These are phyloP conservation scores for Matsumurasca onukii DNA, from an alignment of 1,140 invertebrate species.

Conservation along the genomic window DNA sequence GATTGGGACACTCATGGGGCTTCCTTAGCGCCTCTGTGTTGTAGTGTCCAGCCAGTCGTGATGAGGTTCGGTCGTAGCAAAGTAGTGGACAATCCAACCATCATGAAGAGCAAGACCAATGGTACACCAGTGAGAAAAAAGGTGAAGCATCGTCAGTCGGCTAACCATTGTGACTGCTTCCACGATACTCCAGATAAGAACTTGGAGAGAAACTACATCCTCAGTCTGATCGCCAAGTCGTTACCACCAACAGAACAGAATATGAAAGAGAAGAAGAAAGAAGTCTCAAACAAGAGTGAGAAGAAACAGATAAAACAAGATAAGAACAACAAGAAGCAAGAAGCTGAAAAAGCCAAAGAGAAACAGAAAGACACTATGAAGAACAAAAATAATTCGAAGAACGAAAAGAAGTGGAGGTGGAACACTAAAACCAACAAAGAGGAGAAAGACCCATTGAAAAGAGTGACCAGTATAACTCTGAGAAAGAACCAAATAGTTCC, in stretches of 20 bases:
- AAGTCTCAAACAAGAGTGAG: not conserved
- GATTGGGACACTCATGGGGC: no score
- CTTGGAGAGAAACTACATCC: conserved; percentile 9
- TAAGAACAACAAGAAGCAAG: not conserved
- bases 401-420: not conserved
- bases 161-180: conserved; percentile 7
- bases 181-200: not conserved
- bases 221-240: not conserved
- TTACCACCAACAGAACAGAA: not conserved
- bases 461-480: conserved; percentile 4
- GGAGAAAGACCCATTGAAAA: conserved; percentile 4
- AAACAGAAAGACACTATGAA: not conserved
- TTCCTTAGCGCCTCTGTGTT: not conserved
- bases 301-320: not conserved
- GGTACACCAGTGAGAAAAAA: not conserved
- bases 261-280: not conserved
- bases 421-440: not conserved
- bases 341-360: not conserved
- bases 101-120: not conserved
- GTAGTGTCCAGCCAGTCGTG: not conserved
- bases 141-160: conserved; percentile 12
- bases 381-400: not conserved
- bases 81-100: not conserved
- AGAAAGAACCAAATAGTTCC: conserved; percentile 5
- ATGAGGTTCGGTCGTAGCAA: not conserved